Conservation (phyloP, 2,888 invertebrate species). For the Brenthis hecate region DNA sequence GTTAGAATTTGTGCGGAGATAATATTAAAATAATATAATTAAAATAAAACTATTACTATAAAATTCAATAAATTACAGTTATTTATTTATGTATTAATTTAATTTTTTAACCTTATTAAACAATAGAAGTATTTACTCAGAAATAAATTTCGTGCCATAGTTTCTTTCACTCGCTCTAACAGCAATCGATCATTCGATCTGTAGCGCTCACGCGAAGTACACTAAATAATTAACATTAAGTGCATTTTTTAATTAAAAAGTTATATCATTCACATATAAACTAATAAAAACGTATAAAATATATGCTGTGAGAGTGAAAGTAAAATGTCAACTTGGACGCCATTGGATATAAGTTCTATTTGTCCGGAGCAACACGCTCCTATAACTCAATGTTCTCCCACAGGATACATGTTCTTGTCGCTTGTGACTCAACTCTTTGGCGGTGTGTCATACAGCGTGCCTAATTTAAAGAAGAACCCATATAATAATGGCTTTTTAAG, state of each 20-base stretch:
- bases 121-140: conserved; percentile 27
- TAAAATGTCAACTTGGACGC: conserved; percentile 69
- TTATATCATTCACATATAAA: background rate
- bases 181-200: conserved; percentile 19
- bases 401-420: conserved; percentile 82
- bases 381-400: conserved; percentile 81
- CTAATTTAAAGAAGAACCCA: conserved; percentile 46
- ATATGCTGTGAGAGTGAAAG: conserved; percentile 6
- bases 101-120: background rate
- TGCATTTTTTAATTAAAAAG: background rate
- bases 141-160: conserved; percentile 1
- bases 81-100: background rate
- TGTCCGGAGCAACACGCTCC: conserved; percentile 79
- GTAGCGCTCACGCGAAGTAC: conserved; percentile 22
- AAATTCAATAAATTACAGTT: background rate
- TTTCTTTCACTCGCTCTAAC: conserved; percentile 21
- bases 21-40: too few relatives aligned
- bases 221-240: background rate
- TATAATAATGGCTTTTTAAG: conserved; percentile 15
- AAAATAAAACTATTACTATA: too few relatives aligned
- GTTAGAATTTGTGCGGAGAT: too few relatives aligned
- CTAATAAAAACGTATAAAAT: background rate
- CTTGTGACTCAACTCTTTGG: conserved; percentile 83
- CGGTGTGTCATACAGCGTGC: conserved; percentile 65
- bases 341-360: conserved; percentile 79